Evolutionary conservation across 2,797 vertebrate species (phyloP).

Genomic region (Clarias pachynema): DNA sequence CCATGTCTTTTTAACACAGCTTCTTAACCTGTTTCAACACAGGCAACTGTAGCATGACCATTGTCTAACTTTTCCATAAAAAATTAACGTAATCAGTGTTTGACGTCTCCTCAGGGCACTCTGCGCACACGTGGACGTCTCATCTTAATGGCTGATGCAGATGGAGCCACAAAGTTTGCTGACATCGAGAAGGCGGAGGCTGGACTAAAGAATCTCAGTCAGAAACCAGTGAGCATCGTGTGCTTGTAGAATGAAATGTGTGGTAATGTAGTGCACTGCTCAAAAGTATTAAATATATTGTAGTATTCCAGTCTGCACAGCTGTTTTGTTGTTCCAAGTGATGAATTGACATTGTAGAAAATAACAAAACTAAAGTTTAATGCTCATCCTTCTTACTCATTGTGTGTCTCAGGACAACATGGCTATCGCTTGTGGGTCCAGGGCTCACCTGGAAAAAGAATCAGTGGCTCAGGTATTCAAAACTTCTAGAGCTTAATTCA

Average conservation of each 20-base stretch:
- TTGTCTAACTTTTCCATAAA: background rate
- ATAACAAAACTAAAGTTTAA: background rate
- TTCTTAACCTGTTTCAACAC: background rate
- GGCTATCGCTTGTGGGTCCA: slow-evolving; percentile 93
- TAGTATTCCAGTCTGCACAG: background rate
- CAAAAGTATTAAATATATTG: background rate
- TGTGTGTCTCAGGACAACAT: slow-evolving; percentile 79
- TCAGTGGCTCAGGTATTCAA: slow-evolving; percentile 87
- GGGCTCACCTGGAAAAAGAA: slow-evolving; percentile 92
- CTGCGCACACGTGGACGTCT: slow-evolving; percentile 85
- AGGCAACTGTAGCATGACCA: background rate
- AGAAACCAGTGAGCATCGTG: slow-evolving; percentile 80
- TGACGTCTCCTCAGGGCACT: slow-evolving; percentile 76
- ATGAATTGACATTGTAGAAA: background rate
- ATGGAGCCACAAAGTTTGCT: slow-evolving; percentile 94
- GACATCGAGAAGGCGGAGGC: slow-evolving; percentile 92
- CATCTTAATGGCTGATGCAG: slow-evolving; percentile 96
- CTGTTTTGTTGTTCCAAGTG: background rate
- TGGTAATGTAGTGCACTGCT: background rate
- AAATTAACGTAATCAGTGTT: background rate
- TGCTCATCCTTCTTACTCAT: background rate
- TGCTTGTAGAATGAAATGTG: slow-evolving; percentile 3
- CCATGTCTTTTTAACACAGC: too few relatives aligned
- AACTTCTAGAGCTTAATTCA: background rate
- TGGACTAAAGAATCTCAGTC: slow-evolving; percentile 77